Conservation (phyloP, 2,797 vertebrate species). For the Sarcophilus harrisii region DNA sequence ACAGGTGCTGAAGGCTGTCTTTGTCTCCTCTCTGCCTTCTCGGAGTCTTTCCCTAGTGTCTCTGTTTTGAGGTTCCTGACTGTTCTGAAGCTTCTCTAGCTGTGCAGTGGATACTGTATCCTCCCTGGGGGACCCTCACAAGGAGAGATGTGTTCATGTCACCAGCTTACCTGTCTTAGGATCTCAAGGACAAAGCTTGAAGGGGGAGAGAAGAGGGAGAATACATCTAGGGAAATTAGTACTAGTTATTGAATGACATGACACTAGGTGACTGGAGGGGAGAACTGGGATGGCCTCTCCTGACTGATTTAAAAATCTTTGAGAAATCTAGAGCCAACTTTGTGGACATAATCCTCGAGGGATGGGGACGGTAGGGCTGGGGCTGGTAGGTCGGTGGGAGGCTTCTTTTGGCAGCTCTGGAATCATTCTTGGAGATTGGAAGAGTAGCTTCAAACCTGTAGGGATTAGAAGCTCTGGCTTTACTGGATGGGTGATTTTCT, state of each 20-base stretch:
- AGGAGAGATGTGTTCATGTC: neutral
- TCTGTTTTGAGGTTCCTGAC: neutral
- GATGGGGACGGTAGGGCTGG: neutral
- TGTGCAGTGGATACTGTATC: neutral
- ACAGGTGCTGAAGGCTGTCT: neutral
- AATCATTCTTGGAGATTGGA: neutral
- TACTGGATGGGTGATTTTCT: conserved; percentile 8
- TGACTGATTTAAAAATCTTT: neutral
- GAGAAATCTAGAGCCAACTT: conserved; percentile 17
- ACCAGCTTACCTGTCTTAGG: conserved; percentile 24
- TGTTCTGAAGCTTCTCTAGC: neutral
- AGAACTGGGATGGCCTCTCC: neutral
- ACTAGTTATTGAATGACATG: neutral
- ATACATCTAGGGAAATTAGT: conserved; percentile 11
- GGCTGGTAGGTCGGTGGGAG: neutral
- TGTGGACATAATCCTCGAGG: neutral
- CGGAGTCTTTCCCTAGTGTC: conserved; percentile 3
- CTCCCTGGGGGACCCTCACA: neutral
- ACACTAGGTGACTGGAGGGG: neutral
- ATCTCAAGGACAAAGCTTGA: conserved; percentile 9
- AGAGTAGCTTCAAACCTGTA: neutral
- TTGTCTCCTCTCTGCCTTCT: neutral
- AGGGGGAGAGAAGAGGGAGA: conserved; percentile 3
- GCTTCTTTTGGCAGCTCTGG: neutral
- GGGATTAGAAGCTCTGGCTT: neutral